These are phyloP conservation scores for Hafferia zeledoni DNA, from an alignment of 2,797 vertebrate genomes.

Conservation along the genomic window DNA sequence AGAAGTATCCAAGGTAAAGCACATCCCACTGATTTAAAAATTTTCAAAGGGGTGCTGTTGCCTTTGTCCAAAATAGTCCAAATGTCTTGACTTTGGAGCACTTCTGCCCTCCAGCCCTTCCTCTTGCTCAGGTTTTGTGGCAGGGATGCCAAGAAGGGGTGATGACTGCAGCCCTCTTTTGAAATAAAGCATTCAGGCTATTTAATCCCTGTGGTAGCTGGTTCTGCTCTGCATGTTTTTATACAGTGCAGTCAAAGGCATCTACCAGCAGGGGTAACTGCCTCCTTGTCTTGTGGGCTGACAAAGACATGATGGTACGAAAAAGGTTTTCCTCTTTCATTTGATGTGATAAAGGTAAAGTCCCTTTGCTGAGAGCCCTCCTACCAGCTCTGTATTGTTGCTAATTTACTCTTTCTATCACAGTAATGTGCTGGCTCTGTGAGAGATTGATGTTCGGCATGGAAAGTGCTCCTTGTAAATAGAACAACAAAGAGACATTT, in stretches of 20 bases:
- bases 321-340: background rate
- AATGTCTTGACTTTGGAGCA: background rate
- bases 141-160: background rate
- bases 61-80: background rate
- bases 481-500: slow-evolving; percentile 22
- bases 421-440: background rate
- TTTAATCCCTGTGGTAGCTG: background rate
- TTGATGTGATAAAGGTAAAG: slow-evolving; percentile 19
- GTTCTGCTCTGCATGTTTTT: background rate
- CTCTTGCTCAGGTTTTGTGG: background rate
- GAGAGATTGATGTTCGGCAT: slow-evolving; percentile 12
- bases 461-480: slow-evolving; percentile 33
- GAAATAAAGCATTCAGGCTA: background rate
- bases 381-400: background rate
- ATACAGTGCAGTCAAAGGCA: background rate
- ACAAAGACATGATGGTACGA: slow-evolving; percentile 21
- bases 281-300: background rate
- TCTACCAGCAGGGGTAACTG: slow-evolving; percentile 12
- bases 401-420: slow-evolving; percentile 31
- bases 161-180: background rate
- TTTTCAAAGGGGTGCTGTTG: background rate
- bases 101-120: background rate
- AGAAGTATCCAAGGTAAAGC: background rate
- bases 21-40: background rate
- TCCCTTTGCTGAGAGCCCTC: background rate